Base-by-base conservation (phyloP, 2,797 vertebrate genomes). In the Kryptolebias ocellatus region DNA sequence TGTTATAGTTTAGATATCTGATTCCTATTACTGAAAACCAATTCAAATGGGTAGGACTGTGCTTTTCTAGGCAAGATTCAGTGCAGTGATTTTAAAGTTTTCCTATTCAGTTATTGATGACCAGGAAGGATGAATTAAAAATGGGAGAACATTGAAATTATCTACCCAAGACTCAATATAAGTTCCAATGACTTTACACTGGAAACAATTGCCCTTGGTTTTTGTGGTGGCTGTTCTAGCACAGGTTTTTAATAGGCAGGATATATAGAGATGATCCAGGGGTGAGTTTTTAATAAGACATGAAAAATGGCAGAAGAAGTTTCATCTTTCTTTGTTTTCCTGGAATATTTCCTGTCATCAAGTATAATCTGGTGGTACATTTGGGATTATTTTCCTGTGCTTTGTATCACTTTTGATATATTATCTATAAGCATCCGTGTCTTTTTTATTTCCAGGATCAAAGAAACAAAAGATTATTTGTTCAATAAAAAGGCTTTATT, bases 211-310 rank as follows among this genome's bases (percentile, higher is more conserved):
- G 82, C 54, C 61, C 15, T 69, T 63, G 70, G 65, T 83, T 80
- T 85, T 73, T 83, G 64, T 72, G 55, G 72, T 84, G 80, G 74
- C 72, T 79, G 79, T 74, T 85, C 69, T 50, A 73, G 55, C 64
- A 57, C 54, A 45, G 24, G 45, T 72, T 78, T 86, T 80, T 89
- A 90, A 89, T 87, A 77, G 80, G 77, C 79, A 84, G 87, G 84
- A 91, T 87, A 86, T 81, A 66, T 12, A 86, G 80, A 67, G 73
- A 88, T 90, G 80, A 90, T 88, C 71, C 80, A 70, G 53, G 59
- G 60, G 71, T 80, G 82, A 42, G 31, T 87, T 91, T 91, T 89
- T 82, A 92, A 90, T 91, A 89, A 87, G 72, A 87, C 79, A 79
- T 78, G 54, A 83, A 84, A 87, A 79, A 69, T 42, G 65, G 52